A percentile compares a stretch with the other conserved stretches of the same genome.
Conservation (phyloP, 2,888 invertebrate species). For the Pterobdella sp. region DNA sequence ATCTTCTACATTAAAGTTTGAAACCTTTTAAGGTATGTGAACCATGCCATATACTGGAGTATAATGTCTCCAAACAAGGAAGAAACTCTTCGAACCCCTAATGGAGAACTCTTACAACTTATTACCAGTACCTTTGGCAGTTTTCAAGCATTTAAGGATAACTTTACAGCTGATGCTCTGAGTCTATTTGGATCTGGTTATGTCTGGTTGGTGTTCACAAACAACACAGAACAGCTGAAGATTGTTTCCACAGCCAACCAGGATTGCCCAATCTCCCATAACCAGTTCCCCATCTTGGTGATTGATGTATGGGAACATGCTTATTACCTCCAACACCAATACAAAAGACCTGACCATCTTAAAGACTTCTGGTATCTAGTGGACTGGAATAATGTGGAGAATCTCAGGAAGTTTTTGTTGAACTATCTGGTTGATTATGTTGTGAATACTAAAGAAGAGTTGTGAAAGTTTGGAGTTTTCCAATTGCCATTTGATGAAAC, state of each 20-base stretch:
- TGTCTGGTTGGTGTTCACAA: constrained; percentile 44
- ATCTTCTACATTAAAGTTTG: background rate
- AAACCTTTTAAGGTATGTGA: constrained; percentile 40
- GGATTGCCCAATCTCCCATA: constrained; percentile 42
- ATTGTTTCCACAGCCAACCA: constrained; percentile 43
- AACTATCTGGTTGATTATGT: background rate
- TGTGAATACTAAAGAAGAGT: constrained; percentile 1
- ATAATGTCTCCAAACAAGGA: constrained; percentile 42
- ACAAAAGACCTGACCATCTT: constrained; percentile 18
- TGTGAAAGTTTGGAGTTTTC: no score
- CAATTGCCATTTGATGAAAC: no score
- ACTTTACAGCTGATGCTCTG: constrained; percentile 40
- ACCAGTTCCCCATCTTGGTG: constrained; percentile 42
- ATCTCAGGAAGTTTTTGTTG: constrained; percentile 42
- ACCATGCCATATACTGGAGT: constrained; percentile 45
- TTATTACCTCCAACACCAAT: constrained; percentile 44
- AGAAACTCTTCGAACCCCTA: constrained; percentile 39
- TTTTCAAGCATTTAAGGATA: constrained; percentile 40
- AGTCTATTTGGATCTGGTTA: constrained; percentile 46
- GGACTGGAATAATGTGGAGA: constrained; percentile 43
- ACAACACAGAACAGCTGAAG: constrained; percentile 34
- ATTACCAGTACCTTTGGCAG: constrained; percentile 41
- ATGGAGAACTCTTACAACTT: constrained; percentile 37
- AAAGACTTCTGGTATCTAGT: constrained; percentile 45
- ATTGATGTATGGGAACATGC: constrained; percentile 48